A percentile compares a stretch with the other conserved stretches of the same genome.
Conservation (phyloP, 2,888 invertebrate species). For the Hemicrepidius hirtus region DNA sequence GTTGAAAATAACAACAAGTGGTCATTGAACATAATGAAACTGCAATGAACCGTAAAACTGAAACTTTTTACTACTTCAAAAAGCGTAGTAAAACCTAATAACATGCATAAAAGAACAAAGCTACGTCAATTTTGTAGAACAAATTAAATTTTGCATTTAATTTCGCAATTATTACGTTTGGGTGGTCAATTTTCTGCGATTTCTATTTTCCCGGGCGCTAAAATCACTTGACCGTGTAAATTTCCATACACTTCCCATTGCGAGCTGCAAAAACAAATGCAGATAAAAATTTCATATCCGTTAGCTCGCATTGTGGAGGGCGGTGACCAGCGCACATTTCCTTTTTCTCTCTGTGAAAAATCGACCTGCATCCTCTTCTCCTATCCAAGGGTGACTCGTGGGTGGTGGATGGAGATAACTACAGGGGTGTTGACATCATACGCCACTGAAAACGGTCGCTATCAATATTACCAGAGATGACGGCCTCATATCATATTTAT, state of each 20-base stretch:
- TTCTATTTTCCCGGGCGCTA: slow-evolving; percentile 1
- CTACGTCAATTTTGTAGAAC: neutral
- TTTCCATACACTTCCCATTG: slow-evolving; percentile 29
- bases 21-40: slow-evolving; percentile 25
- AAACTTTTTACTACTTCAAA: slow-evolving; percentile 11
- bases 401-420: slow-evolving; percentile 16
- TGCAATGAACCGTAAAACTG: slow-evolving; percentile 26
- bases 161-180: slow-evolving; percentile 18
- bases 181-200: slow-evolving; percentile 2
- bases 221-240: slow-evolving; percentile 16
- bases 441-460: slow-evolving; percentile 36
- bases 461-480: slow-evolving; percentile 41
- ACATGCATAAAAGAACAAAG: slow-evolving; percentile 1
- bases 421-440: slow-evolving; percentile 35
- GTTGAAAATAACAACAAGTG: slow-evolving; percentile 20
- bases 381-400: slow-evolving; percentile 31
- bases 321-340: slow-evolving; percentile 15
- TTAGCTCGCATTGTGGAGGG: slow-evolving; percentile 1
- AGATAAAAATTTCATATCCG: slow-evolving; percentile 45
- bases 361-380: slow-evolving; percentile 45
- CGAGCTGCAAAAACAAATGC: slow-evolving; percentile 31
- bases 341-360: slow-evolving; percentile 45
- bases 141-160: slow-evolving; percentile 18
- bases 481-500: slow-evolving; percentile 47
- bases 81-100: slow-evolving; percentile 19